Conservation (phyloP, 2,888 invertebrate species). For the Aplocera efformata region DNA sequence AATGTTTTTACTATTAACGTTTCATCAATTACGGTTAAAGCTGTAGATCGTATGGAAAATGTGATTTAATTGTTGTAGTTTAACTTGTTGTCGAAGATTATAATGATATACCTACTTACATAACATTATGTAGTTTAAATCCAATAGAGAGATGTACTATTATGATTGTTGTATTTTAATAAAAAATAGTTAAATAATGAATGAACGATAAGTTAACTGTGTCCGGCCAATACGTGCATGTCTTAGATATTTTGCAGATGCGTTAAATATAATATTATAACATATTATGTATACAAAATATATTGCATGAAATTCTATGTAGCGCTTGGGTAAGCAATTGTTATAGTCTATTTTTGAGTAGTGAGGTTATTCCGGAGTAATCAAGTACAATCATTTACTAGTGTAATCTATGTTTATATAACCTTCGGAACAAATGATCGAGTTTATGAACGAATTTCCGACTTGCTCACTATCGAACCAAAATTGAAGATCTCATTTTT, state of each 20-base stretch:
- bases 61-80: constrained; percentile 78
- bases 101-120: constrained; percentile 61
- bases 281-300: constrained; percentile 47
- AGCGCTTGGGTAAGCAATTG: constrained; percentile 51
- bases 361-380: constrained; percentile 48
- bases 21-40: constrained; percentile 55
- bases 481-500: constrained; percentile 75
- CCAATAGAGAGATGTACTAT: constrained; percentile 68
- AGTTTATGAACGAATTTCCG: constrained; percentile 66
- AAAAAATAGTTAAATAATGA: constrained; percentile 50
- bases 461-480: constrained; percentile 73
- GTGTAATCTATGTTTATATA: constrained; percentile 40
- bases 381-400: constrained; percentile 68
- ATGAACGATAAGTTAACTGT: constrained; percentile 61
- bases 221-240: constrained; percentile 74
- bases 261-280: constrained; percentile 51
- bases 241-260: constrained; percentile 62
- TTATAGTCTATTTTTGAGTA: constrained; percentile 42
- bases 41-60: constrained; percentile 63
- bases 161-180: constrained; percentile 73
- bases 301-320: constrained; percentile 54
- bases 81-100: constrained; percentile 67
- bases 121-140: constrained; percentile 66
- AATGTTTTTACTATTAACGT: constrained; percentile 46
- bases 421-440: constrained; percentile 55